Base-by-base conservation (phyloP, 2,113 vertebrate genomes). In the Hiodon alosoides region DNA sequence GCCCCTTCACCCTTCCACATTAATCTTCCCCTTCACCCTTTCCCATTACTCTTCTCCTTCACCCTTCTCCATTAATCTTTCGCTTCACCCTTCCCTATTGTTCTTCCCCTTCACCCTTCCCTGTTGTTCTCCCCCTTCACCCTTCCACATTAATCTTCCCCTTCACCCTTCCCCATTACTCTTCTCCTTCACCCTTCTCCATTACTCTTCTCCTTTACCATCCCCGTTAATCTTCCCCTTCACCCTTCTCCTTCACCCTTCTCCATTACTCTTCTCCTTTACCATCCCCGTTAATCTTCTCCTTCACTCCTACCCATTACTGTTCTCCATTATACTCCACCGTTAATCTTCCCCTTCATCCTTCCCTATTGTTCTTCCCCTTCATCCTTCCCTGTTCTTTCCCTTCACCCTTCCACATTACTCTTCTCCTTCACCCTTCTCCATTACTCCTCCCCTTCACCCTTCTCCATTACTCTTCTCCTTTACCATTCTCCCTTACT, bases 301-400 rank as follows among this genome's bases (percentile, higher is more conserved):
- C 48, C 59, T 60, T 66, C 69, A 77, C 46, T 67, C 9, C 11
- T 62, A 72, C 13, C 61, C 78, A 60, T 80, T 65, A 67, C 77
- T 60, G 78, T 11, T 55, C n/a, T n/a, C n/a, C n/a, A n/a, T n/a
- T n/a, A n/a, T n/a, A n/a, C 8, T 47, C 69, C n/a, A 62, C 65
- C n/a, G n/a, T n/a, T 77, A 66, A 2, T 79, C 67, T 74, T 16
- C 64, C 72, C 52, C 10, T 46, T 4, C 64, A 11, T 13, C 8
- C 51, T 62, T 2, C 64, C 53, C 77, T 51, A n/a, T 31, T 8
- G 2, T 55, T 65, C 74, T 74, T 71, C 13, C 65, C 50, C 31
- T 14, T 65, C 53, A 77, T 71, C 47, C 50, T 68, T 16, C 50
- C 17, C 62, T n/a, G n/a, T n/a, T n/a, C n/a, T n/a, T n/a, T n/a